Evolutionary conservation across 1,140 invertebrate species (phyloP).

Genomic region (Papilio polytes): DNA sequence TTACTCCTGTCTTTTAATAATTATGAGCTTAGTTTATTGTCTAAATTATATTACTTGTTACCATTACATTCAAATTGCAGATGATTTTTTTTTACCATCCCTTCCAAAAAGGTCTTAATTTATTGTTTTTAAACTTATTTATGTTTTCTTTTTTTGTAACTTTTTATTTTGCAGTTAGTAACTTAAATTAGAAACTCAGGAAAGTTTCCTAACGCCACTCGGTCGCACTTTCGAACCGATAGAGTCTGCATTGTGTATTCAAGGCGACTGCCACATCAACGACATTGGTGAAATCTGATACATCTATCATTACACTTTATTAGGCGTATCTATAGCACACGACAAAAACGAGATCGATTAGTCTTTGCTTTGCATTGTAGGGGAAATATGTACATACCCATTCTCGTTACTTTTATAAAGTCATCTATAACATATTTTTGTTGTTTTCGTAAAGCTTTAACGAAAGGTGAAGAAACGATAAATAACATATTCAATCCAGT

Average conservation of each 20-base stretch:
- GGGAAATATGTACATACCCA: neutral
- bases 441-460: neutral
- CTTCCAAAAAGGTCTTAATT: no score
- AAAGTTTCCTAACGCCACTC: conserved; percentile 13
- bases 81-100: no score
- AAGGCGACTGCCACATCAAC: conserved; percentile 17
- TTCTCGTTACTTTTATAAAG: neutral
- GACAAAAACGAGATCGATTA: neutral
- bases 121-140: no score
- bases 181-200: conserved; percentile 17
- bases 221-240: conserved; percentile 25
- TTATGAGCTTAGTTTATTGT: neutral
- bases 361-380: neutral
- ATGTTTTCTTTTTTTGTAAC: no score
- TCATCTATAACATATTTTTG: neutral
- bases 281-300: conserved; percentile 6
- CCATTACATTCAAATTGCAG: neutral
- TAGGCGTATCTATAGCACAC: neutral
- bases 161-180: neutral
- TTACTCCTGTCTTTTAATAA: no score
- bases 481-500: neutral
- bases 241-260: conserved; percentile 12
- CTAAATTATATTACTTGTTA: neutral
- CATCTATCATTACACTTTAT: conserved; percentile 24
- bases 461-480: neutral